These are phyloP conservation scores for Melanostoma mellinum DNA, from an alignment of 2,888 invertebrate genomes.

Conservation along the genomic window DNA sequence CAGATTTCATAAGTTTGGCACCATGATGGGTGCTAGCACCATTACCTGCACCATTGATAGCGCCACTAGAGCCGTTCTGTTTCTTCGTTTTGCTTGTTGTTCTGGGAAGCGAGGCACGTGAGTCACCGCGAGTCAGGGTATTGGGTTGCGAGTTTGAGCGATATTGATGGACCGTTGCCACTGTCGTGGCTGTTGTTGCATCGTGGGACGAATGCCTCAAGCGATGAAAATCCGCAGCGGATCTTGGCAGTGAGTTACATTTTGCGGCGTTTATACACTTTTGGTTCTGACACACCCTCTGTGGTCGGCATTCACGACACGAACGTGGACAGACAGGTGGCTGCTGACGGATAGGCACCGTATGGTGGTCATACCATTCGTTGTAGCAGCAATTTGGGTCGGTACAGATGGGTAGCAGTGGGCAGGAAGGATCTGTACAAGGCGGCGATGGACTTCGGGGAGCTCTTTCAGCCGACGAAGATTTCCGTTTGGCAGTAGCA, in stretches of 20 bases:
- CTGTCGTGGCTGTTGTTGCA: constrained; percentile 60
- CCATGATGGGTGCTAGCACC: constrained; percentile 72
- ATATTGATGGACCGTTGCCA: constrained; percentile 75
- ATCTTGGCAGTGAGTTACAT: constrained; percentile 82
- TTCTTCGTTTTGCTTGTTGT: constrained; percentile 72
- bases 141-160: constrained; percentile 82
- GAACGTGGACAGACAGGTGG: constrained; percentile 79
- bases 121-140: constrained; percentile 80
- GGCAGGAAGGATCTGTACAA: constrained; percentile 82
- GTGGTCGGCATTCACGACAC: constrained; percentile 80
- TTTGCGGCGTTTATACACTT: constrained; percentile 82
- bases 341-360: constrained; percentile 77
- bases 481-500: constrained; percentile 78
- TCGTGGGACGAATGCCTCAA: constrained; percentile 75
- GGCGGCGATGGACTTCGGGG: constrained; percentile 80
- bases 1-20: constrained; percentile 82
- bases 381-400: constrained; percentile 81
- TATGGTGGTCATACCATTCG: constrained; percentile 79
- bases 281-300: constrained; percentile 80
- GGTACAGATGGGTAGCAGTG: constrained; percentile 81
- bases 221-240: constrained; percentile 81
- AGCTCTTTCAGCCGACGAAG: constrained; percentile 81
- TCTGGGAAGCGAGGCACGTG: constrained; percentile 78
- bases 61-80: constrained; percentile 69
- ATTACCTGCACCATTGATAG: constrained; percentile 74